Percentiles rank a stretch among this genome's conserved stretches.
phyloP scores from a whole-genome alignment of 2,797 vertebrate genomes.

The Sphenodon punctatus region DNA sequence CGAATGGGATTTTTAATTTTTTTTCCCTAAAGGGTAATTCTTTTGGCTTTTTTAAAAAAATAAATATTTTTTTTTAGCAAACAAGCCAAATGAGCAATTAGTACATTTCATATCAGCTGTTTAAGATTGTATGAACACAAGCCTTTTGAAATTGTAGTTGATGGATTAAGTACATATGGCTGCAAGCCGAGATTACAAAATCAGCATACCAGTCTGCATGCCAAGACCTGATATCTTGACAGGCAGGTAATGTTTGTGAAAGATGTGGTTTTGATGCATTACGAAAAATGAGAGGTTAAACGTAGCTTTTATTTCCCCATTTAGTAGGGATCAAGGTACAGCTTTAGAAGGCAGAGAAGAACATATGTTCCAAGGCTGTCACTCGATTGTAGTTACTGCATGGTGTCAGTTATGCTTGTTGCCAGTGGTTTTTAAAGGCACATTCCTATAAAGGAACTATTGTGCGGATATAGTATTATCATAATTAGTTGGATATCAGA shows the following conservation, averaged over 20 bases:
- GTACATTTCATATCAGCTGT: background rate
- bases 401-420: background rate
- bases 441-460: background rate
- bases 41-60: background rate
- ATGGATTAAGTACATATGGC: background rate
- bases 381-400: background rate
- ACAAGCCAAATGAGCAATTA: background rate
- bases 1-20: background rate
- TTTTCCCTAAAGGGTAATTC: background rate
- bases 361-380: background rate
- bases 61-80: background rate
- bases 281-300: background rate
- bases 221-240: constrained; percentile 16
- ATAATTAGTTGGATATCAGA: background rate
- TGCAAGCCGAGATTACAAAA: constrained; percentile 31
- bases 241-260: constrained; percentile 31
- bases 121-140: background rate
- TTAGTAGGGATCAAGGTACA: constrained; percentile 5
- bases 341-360: background rate
- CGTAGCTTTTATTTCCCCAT: constrained; percentile 34
- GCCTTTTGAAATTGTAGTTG: constrained; percentile 17
- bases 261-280: constrained; percentile 20
- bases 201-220: background rate
- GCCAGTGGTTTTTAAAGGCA: background rate
- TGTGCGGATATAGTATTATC: background rate